Percentiles rank a stretch among this genome's conserved stretches.
Conservation (phyloP, 2,797 vertebrate genomes). For the Pagetopsis macropterus region DNA sequence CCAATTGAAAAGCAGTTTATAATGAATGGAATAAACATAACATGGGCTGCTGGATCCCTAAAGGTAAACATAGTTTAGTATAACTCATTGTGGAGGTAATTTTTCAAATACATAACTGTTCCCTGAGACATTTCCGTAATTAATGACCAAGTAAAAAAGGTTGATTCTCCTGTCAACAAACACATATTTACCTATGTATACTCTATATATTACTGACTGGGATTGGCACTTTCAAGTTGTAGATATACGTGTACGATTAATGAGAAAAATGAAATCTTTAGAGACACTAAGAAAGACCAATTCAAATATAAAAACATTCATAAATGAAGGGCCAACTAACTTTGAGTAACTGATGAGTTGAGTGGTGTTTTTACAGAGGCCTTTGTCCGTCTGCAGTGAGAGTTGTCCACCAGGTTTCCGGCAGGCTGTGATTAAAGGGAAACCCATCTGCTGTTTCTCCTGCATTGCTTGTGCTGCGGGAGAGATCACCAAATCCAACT, state of each 20-base stretch:
- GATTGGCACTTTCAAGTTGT: not conserved
- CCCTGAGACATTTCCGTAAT: not conserved
- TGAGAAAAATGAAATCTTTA: not conserved
- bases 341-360: conserved; percentile 14
- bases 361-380: conserved; percentile 71
- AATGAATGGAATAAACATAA: conserved; percentile 72
- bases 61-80: conserved; percentile 42
- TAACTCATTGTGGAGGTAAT: not conserved
- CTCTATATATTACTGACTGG: not conserved
- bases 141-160: not conserved
- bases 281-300: not conserved
- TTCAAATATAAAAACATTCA: too few relatives aligned
- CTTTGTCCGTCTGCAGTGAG: conserved; percentile 80
- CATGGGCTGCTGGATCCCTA: conserved; percentile 69
- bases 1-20: conserved; percentile 73
- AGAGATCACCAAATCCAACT: conserved; percentile 78
- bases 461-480: conserved; percentile 80
- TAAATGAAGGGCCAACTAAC: not conserved
- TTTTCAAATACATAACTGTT: not conserved
- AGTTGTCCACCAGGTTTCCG: conserved; percentile 79
- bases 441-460: conserved; percentile 82
- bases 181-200: too few relatives aligned
- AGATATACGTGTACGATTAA: not conserved
- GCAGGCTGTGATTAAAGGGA: conserved; percentile 78
- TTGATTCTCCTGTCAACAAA: too few relatives aligned